Evolutionary conservation across 1,140 invertebrate species (phyloP), one percentile per base, ranked within the genome.

Genomic region (Propsilocerus akamusi): DNA sequence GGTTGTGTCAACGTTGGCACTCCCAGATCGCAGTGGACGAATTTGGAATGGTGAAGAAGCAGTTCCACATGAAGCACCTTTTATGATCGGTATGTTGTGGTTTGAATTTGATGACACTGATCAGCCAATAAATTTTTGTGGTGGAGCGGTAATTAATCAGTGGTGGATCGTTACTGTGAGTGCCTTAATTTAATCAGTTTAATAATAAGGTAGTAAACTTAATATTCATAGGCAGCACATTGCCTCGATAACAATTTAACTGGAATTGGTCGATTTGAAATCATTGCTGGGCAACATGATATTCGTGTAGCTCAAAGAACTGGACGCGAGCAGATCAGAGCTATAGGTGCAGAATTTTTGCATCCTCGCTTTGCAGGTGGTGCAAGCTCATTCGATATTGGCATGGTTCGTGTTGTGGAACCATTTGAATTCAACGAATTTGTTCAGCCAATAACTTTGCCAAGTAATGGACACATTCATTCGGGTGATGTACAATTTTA

Each of bases 351-450:
- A 4, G 57, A 54, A 22, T 60, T 64, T 32, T 53, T 71, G 0
- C 76, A 79, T 53, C 60, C 70, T 20, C 49, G 59, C 2, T 78
- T 71, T 54, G n/a, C 34, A n/a, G 68, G 72, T 14, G 68, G 67
- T 6, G 71, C 72, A n/a, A 69, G 64, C 17, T 68, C 68, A 46
- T 68, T 75, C 52, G 81, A 85, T 54, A 75, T 84, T 46, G 78
- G 76, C 26, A 46, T 84, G 0, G 57, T 83, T 17, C 68, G 66
- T 51, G 57, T 80, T n/a, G 63, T 61, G 7, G 64, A 60, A n/a
- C 67, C 74, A 2, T 57, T 82, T 24, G 56, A 53, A 2, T 71
- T 74, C 47, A 73, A 68, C 53, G 55, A 71, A 17, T 58, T 57
- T 34, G 70, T 83, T 0, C 59, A 67, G 1, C 57, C 72, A 0